Conservation (phyloP, 2,888 invertebrate species). For the Andrena marginata region DNA sequence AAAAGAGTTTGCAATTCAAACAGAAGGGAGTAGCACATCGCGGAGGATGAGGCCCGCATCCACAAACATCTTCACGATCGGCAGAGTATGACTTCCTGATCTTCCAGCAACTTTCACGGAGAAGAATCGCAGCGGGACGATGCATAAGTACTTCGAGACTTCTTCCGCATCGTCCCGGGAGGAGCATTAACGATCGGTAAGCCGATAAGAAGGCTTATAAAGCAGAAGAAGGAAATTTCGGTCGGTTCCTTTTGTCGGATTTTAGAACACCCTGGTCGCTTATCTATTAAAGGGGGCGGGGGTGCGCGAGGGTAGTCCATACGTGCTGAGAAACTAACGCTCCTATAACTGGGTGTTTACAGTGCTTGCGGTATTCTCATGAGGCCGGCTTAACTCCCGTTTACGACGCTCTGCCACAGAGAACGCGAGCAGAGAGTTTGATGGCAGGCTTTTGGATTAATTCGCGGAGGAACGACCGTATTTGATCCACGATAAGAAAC, state of each 20-base stretch:
- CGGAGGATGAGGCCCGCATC: conserved; percentile 1
- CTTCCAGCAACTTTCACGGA: conserved; percentile 13
- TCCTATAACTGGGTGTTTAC: conserved; percentile 66
- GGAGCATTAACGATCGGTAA: conserved; percentile 63
- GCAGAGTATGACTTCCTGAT: conserved; percentile 55
- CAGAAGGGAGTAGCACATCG: conserved; percentile 4
- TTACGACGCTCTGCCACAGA: conserved; percentile 39
- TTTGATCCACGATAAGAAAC: background rate
- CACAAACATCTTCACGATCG: conserved; percentile 47
- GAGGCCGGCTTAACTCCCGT: conserved; percentile 63
- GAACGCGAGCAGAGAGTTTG: conserved; percentile 43
- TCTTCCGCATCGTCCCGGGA: background rate
- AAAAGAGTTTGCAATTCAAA: conserved; percentile 35
- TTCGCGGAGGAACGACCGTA: conserved; percentile 11
- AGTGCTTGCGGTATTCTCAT: conserved; percentile 61
- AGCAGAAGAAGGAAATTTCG: conserved; percentile 57
- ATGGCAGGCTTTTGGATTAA: conserved; percentile 51
- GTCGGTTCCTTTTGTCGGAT: conserved; percentile 28
- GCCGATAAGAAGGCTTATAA: conserved; percentile 65
- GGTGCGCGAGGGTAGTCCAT: background rate
- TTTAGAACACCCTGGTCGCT: conserved; percentile 15
- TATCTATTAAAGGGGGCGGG: conserved; percentile 14
- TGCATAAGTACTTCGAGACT: conserved; percentile 33
- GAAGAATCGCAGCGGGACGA: conserved; percentile 9
- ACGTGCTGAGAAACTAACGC: background rate